A percentile compares a stretch with the other conserved stretches of the same genome.
Conservation (phyloP, 1,140 invertebrate genomes). For the Lamellibrachia luymesi region DNA sequence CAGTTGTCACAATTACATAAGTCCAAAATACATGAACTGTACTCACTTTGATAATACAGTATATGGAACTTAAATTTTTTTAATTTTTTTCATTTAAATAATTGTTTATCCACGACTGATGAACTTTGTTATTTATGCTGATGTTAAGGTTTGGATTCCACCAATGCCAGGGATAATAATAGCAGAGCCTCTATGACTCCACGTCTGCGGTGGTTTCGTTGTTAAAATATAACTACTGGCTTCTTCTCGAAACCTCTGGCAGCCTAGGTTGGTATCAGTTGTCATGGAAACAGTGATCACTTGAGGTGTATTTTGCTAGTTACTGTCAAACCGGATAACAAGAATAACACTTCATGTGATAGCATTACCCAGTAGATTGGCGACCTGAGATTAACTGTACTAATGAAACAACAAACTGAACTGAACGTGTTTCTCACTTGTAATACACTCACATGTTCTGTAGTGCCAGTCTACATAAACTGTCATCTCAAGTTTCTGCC, state of each 20-base stretch:
- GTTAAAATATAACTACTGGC: not conserved
- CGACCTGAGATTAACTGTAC: not conserved
- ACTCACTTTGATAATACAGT: too few species aligned
- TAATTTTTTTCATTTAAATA: too few species aligned
- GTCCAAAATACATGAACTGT: too few species aligned
- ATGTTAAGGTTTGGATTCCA: too few species aligned
- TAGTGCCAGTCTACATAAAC: not conserved
- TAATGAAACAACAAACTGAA: not conserved
- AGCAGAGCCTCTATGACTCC: too few species aligned
- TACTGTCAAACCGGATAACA: not conserved
- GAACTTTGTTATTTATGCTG: too few species aligned
- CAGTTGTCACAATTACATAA: too few species aligned
- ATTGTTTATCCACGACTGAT: too few species aligned
- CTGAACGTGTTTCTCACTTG: not conserved
- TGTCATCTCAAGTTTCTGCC: not conserved
- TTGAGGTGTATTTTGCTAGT: not conserved
- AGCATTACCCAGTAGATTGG: not conserved
- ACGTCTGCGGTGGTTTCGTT: not conserved
- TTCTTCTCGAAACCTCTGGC: not conserved
- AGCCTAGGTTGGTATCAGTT: not conserved
- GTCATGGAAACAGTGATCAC: not conserved
- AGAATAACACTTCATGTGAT: not conserved
- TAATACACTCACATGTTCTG: not conserved
- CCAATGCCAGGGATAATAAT: too few species aligned
- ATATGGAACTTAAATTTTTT: too few species aligned